Evolutionary conservation across 1,140 invertebrate genomes (phyloP).

Genomic region (Drosophila navojoa): DNA sequence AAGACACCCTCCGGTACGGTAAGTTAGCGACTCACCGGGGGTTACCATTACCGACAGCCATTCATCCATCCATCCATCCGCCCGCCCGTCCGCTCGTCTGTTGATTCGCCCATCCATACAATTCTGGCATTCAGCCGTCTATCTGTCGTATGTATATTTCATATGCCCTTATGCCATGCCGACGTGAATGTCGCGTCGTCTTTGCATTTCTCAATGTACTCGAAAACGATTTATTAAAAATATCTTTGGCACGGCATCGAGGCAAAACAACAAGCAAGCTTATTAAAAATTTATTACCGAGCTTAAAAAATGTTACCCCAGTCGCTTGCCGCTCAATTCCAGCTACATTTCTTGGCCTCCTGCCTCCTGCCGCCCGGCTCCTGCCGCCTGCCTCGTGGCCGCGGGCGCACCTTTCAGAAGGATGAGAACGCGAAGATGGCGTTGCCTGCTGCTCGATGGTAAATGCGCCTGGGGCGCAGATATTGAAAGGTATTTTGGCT

Average conservation of each 20-base stretch:
- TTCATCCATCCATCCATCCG: conserved; percentile 26
- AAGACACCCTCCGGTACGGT: conserved; percentile 69
- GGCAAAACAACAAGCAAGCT: conserved; percentile 79
- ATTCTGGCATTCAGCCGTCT: conserved; percentile 39
- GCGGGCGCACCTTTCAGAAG: conserved; percentile 48
- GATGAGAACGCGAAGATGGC: conserved; percentile 27
- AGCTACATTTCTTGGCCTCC: conserved; percentile 2
- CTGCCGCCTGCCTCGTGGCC: neutral
- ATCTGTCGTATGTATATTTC: conserved; percentile 68
- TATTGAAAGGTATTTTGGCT: conserved; percentile 81
- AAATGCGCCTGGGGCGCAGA: conserved; percentile 58
- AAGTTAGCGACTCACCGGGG: conserved; percentile 59
- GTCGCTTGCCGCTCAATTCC: conserved; percentile 48
- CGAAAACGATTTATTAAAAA: conserved; percentile 82
- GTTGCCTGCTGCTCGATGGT: conserved; percentile 12
- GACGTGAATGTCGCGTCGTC: conserved; percentile 49
- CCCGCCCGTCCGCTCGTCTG: conserved; percentile 24
- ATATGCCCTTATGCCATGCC: conserved; percentile 50
- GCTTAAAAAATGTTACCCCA: conserved; percentile 82
- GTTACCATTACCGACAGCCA: conserved; percentile 69
- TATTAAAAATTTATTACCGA: conserved; percentile 82
- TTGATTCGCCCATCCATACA: conserved; percentile 13
- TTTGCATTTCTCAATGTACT: conserved; percentile 78
- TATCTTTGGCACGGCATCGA: conserved; percentile 75
- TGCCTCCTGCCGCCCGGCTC: neutral